Evolutionary conservation across 1,140 invertebrate species (phyloP).

Genomic region (Parasteatoda tepidariorum): DNA sequence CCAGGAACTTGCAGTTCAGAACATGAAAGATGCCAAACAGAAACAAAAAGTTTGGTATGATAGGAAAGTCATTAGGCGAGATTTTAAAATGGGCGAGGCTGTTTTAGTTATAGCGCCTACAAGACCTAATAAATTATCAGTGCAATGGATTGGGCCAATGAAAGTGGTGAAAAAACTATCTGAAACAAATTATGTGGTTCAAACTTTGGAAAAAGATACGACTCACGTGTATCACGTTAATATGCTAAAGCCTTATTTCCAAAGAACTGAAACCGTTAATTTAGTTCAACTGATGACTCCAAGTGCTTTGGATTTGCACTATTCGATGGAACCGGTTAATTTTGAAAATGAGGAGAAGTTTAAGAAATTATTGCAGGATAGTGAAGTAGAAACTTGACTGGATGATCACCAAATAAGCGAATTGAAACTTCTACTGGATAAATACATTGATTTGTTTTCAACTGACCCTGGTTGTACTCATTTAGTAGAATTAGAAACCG

Average conservation of each 20-base stretch:
- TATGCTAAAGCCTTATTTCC: slow-evolving; percentile 28
- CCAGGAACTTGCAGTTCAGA: not conserved
- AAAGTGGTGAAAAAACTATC: not conserved
- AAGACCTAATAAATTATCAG: slow-evolving; percentile 4
- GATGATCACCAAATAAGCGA: not conserved
- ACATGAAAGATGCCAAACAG: not conserved
- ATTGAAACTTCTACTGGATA: not conserved
- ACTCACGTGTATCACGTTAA: not conserved
- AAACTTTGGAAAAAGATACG: not conserved
- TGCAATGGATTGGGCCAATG: not conserved
- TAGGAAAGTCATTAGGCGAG: not conserved
- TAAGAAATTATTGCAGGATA: not conserved
- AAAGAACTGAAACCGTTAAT: slow-evolving; percentile 18
- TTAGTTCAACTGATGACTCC: not conserved
- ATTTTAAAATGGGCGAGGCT: not conserved
- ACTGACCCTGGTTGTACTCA: slow-evolving; percentile 14
- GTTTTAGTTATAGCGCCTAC: not conserved
- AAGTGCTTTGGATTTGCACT: not conserved
- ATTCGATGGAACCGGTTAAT: not conserved
- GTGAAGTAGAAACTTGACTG: not conserved
- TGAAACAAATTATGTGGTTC: slow-evolving; percentile 16
- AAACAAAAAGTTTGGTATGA: slow-evolving; percentile 16
- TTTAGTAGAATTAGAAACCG: not conserved
- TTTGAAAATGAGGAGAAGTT: not conserved
- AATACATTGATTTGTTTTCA: not conserved